Evolutionary conservation across 2,113 vertebrate species (phyloP), one percentile per base, ranked within the genome.

Genomic region (Amazona guildingii): DNA sequence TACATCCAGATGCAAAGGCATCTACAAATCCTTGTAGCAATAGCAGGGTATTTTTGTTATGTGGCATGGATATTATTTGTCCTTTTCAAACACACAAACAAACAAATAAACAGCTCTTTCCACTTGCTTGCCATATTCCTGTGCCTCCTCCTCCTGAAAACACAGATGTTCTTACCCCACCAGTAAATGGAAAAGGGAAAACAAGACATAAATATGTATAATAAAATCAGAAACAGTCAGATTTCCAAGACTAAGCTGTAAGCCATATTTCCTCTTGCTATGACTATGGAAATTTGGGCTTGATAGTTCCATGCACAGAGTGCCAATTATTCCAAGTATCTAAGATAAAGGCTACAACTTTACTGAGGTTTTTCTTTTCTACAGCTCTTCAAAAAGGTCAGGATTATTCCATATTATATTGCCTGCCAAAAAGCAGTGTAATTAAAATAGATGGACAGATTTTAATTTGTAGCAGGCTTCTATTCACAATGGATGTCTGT

Each of bases 401-500:
- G 67, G 94, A 96, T 84, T 91, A 93, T 76, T 96, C 75, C 1
- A 0, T 73, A 93, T 73, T 88, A 84, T 18, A 92, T 68, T 13
- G 70, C 55, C 37, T 90, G 75, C 86, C 84, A 95, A 95, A 96
- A 95, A 88, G 31, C 73, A 96, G 77, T 3, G 41, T 89, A 96
- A 97, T 95, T 97, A 95, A 88, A 95, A 93, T 76, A 88, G 81
- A 96, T 94, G 95, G 96, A 94, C 92, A 92, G 86, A 96, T 94
- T 97, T 94, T 95, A 96, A 96, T 96, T 94, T 91, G 92, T 78
- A 97, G 94, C 95, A 96, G 94, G 79, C 88, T 94, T 96, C 89
- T 97, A 57, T 93, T 93, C 93, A 97, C 95, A 97, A 96, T 92
- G 70, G 88, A 92, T 91, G 80, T 94, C 96, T 96, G 87, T 94